These are phyloP conservation scores for Nesoenas mayeri DNA, from an alignment of 2,113 vertebrate species.

Conservation along the genomic window DNA sequence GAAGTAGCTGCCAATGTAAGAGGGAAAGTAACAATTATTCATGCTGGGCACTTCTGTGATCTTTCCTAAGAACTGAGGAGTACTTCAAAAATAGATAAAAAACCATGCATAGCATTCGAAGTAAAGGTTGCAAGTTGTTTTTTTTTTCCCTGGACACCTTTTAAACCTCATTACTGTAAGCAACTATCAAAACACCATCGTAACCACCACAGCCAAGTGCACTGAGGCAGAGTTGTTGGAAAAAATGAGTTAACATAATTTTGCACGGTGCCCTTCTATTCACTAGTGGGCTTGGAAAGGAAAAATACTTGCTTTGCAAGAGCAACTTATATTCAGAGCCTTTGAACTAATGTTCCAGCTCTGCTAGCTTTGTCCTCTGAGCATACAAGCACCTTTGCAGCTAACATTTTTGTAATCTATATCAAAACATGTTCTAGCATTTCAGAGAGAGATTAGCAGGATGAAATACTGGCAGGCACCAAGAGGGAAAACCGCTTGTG, in stretches of 20 bases:
- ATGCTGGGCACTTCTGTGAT: neutral
- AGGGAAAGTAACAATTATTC: constrained; percentile 20
- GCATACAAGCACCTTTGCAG: constrained; percentile 21
- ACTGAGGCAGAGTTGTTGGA: neutral
- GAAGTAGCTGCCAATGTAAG: constrained; percentile 2
- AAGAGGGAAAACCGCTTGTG: constrained; percentile 55
- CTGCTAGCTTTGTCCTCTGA: constrained; percentile 10
- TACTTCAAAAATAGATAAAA: neutral
- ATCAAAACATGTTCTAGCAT: constrained; percentile 63
- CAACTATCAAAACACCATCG: neutral
- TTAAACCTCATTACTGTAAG: neutral
- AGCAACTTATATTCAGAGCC: constrained; percentile 41
- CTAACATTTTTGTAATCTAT: constrained; percentile 44
- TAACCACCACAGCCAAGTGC: neutral
- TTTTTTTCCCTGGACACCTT: neutral
- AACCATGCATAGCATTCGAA: neutral
- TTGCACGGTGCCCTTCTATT: neutral
- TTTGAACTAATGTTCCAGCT: constrained; percentile 31
- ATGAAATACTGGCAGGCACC: constrained; percentile 28
- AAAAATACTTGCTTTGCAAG: constrained; percentile 32
- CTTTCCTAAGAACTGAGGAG: neutral
- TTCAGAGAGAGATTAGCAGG: constrained; percentile 67
- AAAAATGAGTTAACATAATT: neutral
- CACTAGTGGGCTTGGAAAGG: neutral
- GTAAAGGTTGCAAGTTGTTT: neutral